These are phyloP conservation scores for Sceloporus undulatus DNA, from an alignment of 2,113 vertebrate species.

Conservation along the genomic window DNA sequence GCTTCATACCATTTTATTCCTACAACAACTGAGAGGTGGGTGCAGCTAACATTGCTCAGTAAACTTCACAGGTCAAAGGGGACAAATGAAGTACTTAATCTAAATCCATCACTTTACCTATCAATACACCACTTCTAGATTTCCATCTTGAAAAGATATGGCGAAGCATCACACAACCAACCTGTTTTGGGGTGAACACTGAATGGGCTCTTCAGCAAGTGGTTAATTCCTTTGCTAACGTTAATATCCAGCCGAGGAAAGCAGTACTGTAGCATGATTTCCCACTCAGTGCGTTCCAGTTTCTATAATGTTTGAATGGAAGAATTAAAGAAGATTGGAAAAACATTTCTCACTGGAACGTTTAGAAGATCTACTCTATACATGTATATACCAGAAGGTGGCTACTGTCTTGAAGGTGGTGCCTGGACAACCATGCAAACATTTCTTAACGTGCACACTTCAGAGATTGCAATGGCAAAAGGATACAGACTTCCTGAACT, in stretches of 20 bases:
- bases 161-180: slow-evolving; percentile 43
- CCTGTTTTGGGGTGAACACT: slow-evolving; percentile 97
- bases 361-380: background rate
- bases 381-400: background rate
- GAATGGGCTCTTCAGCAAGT: slow-evolving; percentile 96
- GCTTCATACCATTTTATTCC: background rate
- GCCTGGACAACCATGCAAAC: too few relatives aligned
- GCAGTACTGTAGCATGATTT: slow-evolving; percentile 97
- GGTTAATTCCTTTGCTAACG: slow-evolving; percentile 95
- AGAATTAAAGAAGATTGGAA: background rate
- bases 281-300: slow-evolving; percentile 78
- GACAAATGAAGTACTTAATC: background rate
- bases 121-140: background rate
- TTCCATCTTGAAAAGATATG: background rate
- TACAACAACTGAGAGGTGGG: background rate
- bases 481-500: too few relatives aligned
- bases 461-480: background rate
- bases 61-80: background rate
- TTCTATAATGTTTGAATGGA: slow-evolving; percentile 37
- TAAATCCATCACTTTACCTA: background rate
- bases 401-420: too few relatives aligned
- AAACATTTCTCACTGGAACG: background rate
- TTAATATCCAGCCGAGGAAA: slow-evolving; percentile 95
- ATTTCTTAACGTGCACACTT: too few relatives aligned
- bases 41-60: background rate